Base-by-base conservation (phyloP, 2,888 invertebrate species). In the Beris morrisii region DNA sequence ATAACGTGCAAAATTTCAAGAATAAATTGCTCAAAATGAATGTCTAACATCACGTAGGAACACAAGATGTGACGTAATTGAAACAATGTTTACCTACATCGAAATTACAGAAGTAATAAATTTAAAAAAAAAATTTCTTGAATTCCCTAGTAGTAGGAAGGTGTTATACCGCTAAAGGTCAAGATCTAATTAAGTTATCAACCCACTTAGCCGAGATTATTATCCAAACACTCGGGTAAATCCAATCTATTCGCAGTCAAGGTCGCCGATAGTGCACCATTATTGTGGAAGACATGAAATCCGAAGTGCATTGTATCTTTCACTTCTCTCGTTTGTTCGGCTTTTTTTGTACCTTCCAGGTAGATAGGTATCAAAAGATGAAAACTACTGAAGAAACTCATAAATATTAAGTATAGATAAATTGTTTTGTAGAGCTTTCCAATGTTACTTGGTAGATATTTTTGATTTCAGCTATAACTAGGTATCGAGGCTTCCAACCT, bases 131-230 rank as follows among this genome's bases (percentile, higher is more conserved):
- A 38, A 38, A 38, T 7, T 7, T 9, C 38, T n/a, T 38, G 9
- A 38, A 38, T 38, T 38, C 38, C 38, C 12, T 43, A 11, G 12
- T 7, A 54, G 32, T 38, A 56, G 61, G 43, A 61, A 61, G 61
- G 52, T 61, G 38, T 38, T 50, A 7, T 11, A 32, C 28, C 15
- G 22, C 22, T 38, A 50, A 61, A 61, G 61, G 61, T 52, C 61
- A 61, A 50, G 52, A 61, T 61, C 32, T 50, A 50, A 61, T 61
- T 61, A 61, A 43, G 52, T 43, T 52, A 61, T 50, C 61, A 61
- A 61, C 52, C 52, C 50, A 52, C 48, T 59, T 59, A 46, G 31
- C 31, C 5, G 38, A 11, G 31, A 43, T 52, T 22, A 30, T 31
- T 44, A 50, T 52, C 44, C 52, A 15, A 59, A 13, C 61, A 22